phyloP scores from a whole-genome alignment of 2,797 vertebrate species.

The Scolopax bukidnonensis region DNA sequence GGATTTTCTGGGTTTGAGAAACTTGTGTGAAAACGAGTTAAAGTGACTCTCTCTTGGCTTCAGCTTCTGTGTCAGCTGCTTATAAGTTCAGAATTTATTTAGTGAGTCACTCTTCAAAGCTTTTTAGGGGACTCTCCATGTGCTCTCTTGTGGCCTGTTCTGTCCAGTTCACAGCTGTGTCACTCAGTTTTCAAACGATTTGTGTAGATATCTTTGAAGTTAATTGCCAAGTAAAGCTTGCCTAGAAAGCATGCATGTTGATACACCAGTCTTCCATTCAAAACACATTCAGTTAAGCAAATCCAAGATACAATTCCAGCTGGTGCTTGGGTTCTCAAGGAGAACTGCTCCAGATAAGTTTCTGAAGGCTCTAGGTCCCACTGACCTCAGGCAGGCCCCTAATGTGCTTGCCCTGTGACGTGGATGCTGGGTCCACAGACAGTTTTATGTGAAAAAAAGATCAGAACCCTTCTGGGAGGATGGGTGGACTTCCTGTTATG shows the following conservation, averaged over 20 bases:
- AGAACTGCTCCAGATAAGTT: not conserved
- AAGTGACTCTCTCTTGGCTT: not conserved
- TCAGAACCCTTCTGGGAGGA: not conserved
- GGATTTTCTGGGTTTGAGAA: not conserved
- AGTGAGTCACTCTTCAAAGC: not conserved
- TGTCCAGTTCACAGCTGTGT: not conserved
- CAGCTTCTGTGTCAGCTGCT: not conserved
- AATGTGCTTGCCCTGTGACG: not conserved
- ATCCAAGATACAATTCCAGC: not conserved
- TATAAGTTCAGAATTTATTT: not conserved
- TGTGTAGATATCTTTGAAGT: not conserved
- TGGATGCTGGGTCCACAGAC: not conserved
- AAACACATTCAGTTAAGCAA: not conserved
- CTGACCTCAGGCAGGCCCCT: not conserved
- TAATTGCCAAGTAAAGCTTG: not conserved
- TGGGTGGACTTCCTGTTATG: not conserved
- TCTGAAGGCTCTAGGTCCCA: not conserved
- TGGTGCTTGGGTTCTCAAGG: not conserved
- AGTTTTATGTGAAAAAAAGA: not conserved
- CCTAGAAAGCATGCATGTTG: not conserved
- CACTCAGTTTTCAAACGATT: not conserved
- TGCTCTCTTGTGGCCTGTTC: not conserved
- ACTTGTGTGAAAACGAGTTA: not conserved
- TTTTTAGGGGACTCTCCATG: not conserved
- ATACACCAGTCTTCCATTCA: not conserved